These are phyloP conservation scores for Anadara kagoshimensis DNA, from an alignment of 1,140 invertebrate genomes.

Conservation along the genomic window DNA sequence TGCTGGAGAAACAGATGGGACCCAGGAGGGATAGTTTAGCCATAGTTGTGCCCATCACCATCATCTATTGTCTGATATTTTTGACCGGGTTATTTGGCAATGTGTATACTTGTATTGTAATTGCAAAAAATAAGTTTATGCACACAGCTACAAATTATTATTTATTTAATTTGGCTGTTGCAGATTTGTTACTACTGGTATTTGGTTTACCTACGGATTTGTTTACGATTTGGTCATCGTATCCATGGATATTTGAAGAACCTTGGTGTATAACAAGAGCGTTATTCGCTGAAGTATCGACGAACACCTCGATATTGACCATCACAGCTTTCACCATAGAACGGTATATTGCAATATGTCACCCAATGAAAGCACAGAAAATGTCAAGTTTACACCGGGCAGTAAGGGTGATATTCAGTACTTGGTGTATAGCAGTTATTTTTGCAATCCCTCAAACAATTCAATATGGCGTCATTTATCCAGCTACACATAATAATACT, in stretches of 20 bases:
- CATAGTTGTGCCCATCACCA: slow-evolving; percentile 53
- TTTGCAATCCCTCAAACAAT: slow-evolving; percentile 82
- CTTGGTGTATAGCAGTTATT: slow-evolving; percentile 86
- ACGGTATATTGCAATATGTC: slow-evolving; percentile 70
- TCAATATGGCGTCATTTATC: slow-evolving; percentile 44
- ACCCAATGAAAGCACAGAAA: slow-evolving; percentile 63
- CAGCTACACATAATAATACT: slow-evolving; percentile 12
- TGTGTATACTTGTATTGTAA: slow-evolving; percentile 68
- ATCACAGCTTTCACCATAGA: slow-evolving; percentile 73
- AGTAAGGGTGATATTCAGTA: slow-evolving; percentile 83
- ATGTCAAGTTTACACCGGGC: slow-evolving; percentile 81
- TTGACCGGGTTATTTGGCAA: slow-evolving; percentile 67
- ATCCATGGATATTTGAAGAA: slow-evolving; percentile 91
- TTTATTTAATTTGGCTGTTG: slow-evolving; percentile 92
- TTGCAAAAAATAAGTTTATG: slow-evolving; percentile 73
- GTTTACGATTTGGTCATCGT: slow-evolving; percentile 88
- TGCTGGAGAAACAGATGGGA: slow-evolving; percentile 39
- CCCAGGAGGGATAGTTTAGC: slow-evolving; percentile 44
- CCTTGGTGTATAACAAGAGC: slow-evolving; percentile 88
- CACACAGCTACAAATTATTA: slow-evolving; percentile 88
- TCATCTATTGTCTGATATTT: slow-evolving; percentile 65
- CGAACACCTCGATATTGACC: slow-evolving; percentile 73
- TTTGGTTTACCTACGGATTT: slow-evolving; percentile 89
- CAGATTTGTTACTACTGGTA: slow-evolving; percentile 89
- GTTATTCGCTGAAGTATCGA: slow-evolving; percentile 89